Evolutionary conservation across 2,888 invertebrate genomes (phyloP).

Genomic region (Sepiola atlantica): DNA sequence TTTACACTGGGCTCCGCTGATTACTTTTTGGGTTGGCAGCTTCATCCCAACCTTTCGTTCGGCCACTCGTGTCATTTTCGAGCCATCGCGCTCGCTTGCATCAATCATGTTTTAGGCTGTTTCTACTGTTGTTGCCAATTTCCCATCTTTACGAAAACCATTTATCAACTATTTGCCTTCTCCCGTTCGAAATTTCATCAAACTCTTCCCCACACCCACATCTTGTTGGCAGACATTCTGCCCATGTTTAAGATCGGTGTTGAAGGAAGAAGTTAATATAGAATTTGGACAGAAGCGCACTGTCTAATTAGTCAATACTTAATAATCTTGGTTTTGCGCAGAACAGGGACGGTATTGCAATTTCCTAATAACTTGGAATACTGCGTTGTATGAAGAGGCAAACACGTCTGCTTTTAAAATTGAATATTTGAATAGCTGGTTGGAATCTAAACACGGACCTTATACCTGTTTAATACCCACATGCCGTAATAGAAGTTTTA

Average conservation of each 20-base stretch:
- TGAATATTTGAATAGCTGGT: too few relatives aligned
- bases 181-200: neutral
- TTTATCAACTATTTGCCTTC: constrained; percentile 13
- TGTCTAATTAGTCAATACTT: too few relatives aligned
- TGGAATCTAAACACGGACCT: too few relatives aligned
- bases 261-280: neutral
- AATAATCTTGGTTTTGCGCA: too few relatives aligned
- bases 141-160: neutral
- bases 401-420: too few relatives aligned
- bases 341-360: too few relatives aligned
- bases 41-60: neutral
- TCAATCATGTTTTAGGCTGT: neutral
- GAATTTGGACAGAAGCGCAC: too few relatives aligned
- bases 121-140: neutral
- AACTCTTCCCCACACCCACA: neutral
- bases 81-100: neutral
- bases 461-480: too few relatives aligned
- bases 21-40: neutral
- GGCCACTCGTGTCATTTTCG: neutral
- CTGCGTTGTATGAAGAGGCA: too few relatives aligned
- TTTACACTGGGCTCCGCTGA: neutral
- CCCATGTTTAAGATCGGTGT: neutral
- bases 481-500: too few relatives aligned
- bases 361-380: too few relatives aligned
- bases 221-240: neutral